Percentiles rank a stretch among this genome's conserved stretches.
These are phyloP conservation scores for Erebia epiphron DNA, from an alignment of 2,888 invertebrate species.

Conservation along the genomic window DNA sequence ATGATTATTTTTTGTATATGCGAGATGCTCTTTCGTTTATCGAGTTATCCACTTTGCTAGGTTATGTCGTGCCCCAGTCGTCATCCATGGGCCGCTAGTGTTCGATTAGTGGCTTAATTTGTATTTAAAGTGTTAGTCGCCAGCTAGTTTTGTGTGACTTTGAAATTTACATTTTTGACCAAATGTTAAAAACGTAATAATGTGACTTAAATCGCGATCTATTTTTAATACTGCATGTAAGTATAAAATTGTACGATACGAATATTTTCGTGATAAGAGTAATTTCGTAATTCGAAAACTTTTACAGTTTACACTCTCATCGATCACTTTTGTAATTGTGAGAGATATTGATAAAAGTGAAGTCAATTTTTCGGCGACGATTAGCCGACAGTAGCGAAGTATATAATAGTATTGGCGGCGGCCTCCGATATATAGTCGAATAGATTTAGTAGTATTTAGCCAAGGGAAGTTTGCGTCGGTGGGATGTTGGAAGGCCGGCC, in stretches of 20 bases:
- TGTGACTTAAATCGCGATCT: conserved; percentile 52
- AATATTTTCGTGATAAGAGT: conserved; percentile 73
- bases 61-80: conserved; percentile 18
- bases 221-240: conserved; percentile 68
- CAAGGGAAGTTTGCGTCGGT: conserved; percentile 38
- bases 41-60: conserved; percentile 34
- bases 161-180: conserved; percentile 50
- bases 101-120: conserved; percentile 28
- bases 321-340: conserved; percentile 79
- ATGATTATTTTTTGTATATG: conserved; percentile 43
- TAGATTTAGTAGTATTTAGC: conserved; percentile 43
- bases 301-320: conserved; percentile 73
- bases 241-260: conserved; percentile 57
- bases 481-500: conserved; percentile 36
- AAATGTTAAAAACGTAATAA: conserved; percentile 46
- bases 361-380: conserved; percentile 66
- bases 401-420: conserved; percentile 43
- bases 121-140: conserved; percentile 53
- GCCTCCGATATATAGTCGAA: conserved; percentile 43
- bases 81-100: conserved; percentile 13
- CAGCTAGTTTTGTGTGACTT: conserved; percentile 49
- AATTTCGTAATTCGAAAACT: conserved; percentile 70
- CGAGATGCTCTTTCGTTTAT: conserved; percentile 45
- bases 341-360: conserved; percentile 62
- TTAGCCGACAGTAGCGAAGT: conserved; percentile 47